Evolutionary conservation across 2,113 vertebrate species (phyloP), one percentile per base, ranked within the genome.

Genomic region (Tyrannus savana): DNA sequence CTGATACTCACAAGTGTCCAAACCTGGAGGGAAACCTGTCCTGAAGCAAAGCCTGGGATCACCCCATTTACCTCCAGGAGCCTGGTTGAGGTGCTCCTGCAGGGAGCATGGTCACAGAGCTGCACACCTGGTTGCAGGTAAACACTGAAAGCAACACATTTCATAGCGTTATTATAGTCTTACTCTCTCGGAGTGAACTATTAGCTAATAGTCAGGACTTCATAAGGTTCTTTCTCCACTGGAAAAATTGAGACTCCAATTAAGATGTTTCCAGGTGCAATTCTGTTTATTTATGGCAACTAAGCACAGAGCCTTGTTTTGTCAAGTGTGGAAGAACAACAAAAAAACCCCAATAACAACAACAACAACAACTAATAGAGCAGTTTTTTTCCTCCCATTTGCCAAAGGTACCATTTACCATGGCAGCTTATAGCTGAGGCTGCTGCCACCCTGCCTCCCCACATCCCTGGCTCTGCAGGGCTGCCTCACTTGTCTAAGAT

Each of bases 401-500:
- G 15, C 50, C 33, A 53, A 78, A 83, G 12, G 22, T 72, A 17
- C 23, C 14, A 18, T 79, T 84, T 64, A 35, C 46, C 19, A 41
- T 30, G 22, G n/a, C 9, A 85, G 31, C 23, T 88, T 63, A 58
- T 16, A 47, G 23, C 6, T 76, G 27, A 50, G 23, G 27, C 52
- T 90, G n/a, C 58, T 52, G 50, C 50, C 39, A n/a, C 30, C 37
- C 37, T 56, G n/a, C 16, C 39, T 62, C 16, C 22, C 55, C 14
- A 10, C 21, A 21, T 15, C 28, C 53, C 23, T 12, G 14, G 31
- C 8, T 39, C 4, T 15, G 18, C 0, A 1, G n/a, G 30, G 21
- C n/a, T 85, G 12, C 13, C 24, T 5, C 12, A 12, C 28, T 44
- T 16, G 4, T 53, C 59, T 42, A 53, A n/a, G 39, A 47, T 24